Evolutionary conservation across 2,888 invertebrate species (phyloP).

Genomic region (Drosophila acutilabella): DNA sequence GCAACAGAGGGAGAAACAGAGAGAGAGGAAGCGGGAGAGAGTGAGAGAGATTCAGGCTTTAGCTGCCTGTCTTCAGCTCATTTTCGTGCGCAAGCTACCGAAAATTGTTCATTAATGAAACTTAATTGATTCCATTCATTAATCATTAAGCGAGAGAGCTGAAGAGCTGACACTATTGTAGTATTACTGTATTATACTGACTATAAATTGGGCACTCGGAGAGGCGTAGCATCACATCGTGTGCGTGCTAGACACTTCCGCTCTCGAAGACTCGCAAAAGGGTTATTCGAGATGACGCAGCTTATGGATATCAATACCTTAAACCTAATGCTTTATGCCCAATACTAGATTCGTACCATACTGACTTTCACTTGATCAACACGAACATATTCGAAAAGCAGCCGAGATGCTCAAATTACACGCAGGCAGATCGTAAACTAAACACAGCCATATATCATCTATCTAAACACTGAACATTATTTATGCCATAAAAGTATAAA

Average conservation of each 20-base stretch:
- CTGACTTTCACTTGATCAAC: constrained; percentile 58
- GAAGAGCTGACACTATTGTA: constrained; percentile 4
- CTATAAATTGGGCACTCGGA: constrained; percentile 16
- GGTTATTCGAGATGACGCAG: constrained; percentile 69
- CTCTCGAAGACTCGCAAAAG: constrained; percentile 39
- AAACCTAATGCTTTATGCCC: constrained; percentile 1
- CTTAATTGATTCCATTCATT: constrained; percentile 84
- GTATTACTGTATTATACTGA: neutral
- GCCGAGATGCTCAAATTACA: constrained; percentile 65
- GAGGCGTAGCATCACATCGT: constrained; percentile 29
- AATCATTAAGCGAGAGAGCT: constrained; percentile 76
- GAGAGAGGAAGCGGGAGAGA: neutral
- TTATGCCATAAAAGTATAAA: constrained; percentile 34
- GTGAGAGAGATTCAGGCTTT: constrained; percentile 21
- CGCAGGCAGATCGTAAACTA: constrained; percentile 59
- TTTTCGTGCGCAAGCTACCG: constrained; percentile 60
- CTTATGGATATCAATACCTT: constrained; percentile 44
- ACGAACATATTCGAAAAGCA: constrained; percentile 11
- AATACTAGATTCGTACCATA: constrained; percentile 1
- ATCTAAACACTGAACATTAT: constrained; percentile 52
- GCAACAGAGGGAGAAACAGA: neutral
- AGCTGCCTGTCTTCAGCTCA: constrained; percentile 51
- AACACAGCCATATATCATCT: constrained; percentile 64
- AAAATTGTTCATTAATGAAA: constrained; percentile 83
- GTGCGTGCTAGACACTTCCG: constrained; percentile 52